phyloP scores from a whole-genome alignment of 2,113 vertebrate genomes.

The Mus spicilegus region DNA sequence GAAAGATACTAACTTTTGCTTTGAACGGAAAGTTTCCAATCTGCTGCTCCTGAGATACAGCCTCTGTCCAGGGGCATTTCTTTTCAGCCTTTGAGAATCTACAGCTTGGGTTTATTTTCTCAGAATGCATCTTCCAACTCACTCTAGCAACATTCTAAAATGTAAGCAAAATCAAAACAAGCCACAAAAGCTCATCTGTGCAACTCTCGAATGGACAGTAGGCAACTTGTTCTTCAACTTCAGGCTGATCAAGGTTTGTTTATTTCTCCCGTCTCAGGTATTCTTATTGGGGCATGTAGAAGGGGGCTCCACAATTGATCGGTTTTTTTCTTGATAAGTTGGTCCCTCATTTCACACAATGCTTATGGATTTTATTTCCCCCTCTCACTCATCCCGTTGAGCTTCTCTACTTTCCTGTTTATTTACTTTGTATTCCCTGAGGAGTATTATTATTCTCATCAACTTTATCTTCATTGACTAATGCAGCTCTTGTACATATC shows the following conservation, averaged over 20 bases:
- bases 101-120: background rate
- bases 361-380: background rate
- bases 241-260: background rate
- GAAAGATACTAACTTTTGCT: background rate
- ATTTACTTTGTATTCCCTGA: background rate
- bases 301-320: background rate
- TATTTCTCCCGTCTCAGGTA: background rate
- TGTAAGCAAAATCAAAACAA: conserved; percentile 3
- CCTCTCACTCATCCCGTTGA: background rate
- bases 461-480: conserved; percentile 3
- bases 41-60: background rate
- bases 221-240: conserved; percentile 21
- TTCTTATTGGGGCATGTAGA: background rate
- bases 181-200: background rate
- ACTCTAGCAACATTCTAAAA: background rate
- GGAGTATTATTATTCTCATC: background rate
- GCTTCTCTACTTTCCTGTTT: background rate
- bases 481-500: background rate
- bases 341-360: background rate
- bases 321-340: background rate
- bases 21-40: background rate
- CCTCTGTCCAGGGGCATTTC: background rate
- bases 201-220: background rate
- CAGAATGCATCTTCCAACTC: background rate
- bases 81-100: background rate